Evolutionary conservation across 2,888 invertebrate genomes (phyloP).

Genomic region (Drosophila suboccidentalis): DNA sequence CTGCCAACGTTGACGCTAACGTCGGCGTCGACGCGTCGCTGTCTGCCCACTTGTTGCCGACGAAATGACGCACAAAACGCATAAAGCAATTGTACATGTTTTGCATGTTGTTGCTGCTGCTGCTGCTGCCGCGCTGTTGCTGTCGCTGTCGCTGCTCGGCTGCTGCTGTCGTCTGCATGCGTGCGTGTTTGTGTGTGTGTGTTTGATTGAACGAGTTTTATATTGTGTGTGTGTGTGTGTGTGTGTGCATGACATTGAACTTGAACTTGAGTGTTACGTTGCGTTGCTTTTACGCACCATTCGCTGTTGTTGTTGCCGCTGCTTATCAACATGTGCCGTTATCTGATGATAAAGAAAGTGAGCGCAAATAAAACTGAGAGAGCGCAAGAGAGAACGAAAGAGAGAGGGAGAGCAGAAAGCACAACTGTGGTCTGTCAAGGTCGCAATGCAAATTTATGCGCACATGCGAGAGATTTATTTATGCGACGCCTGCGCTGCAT

Average conservation of each 20-base stretch:
- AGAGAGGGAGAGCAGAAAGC: not conserved
- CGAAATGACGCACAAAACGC: slow-evolving; percentile 70
- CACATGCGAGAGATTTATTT: slow-evolving; percentile 74
- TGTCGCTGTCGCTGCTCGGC: slow-evolving; percentile 5
- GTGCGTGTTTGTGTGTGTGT: slow-evolving; percentile 36
- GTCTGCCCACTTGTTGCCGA: slow-evolving; percentile 74
- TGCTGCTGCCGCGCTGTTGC: slow-evolving; percentile 14
- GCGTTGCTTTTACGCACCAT: slow-evolving; percentile 56
- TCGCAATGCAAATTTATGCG: slow-evolving; percentile 75
- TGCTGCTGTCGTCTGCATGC: slow-evolving; percentile 36
- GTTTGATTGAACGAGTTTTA: slow-evolving; percentile 74
- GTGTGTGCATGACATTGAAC: slow-evolving; percentile 69
- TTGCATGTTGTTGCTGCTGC: slow-evolving; percentile 37
- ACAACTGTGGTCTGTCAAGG: slow-evolving; percentile 47
- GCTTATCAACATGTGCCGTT: slow-evolving; percentile 70
- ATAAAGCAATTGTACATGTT: slow-evolving; percentile 45
- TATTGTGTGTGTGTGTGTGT: slow-evolving; percentile 40
- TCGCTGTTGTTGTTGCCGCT: slow-evolving; percentile 38
- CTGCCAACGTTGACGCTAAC: slow-evolving; percentile 21
- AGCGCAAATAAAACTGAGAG: not conserved
- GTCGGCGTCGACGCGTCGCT: slow-evolving; percentile 12
- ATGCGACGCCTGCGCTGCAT: slow-evolving; percentile 69
- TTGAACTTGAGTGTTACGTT: slow-evolving; percentile 69
- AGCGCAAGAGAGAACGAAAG: not conserved
- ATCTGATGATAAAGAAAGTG: slow-evolving; percentile 54